Evolutionary conservation across 92 coral and sea anemone species (phyloP).

Genomic region (Anthopleura xanthogrammica): DNA sequence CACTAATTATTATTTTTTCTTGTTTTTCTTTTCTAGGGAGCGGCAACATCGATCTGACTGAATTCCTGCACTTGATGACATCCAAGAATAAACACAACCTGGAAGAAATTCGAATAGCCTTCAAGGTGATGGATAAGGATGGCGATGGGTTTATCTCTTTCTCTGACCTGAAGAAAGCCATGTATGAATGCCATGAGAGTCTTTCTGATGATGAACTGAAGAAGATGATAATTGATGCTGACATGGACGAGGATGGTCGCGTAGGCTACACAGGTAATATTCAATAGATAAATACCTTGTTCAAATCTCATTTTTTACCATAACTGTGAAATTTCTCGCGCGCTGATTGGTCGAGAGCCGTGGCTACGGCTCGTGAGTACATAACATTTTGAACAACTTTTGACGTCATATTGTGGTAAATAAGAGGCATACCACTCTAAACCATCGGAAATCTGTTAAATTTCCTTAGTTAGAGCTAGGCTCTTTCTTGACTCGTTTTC

Average conservation of each 20-base stretch:
- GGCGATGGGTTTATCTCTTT: conserved; percentile 61
- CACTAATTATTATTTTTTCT: background rate
- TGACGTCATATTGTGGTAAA: too few relatives aligned
- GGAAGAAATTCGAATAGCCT: conserved; percentile 57
- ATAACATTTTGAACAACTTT: too few relatives aligned
- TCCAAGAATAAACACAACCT: conserved; percentile 48
- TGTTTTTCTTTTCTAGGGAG: conserved; percentile 30
- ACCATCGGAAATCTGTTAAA: too few relatives aligned
- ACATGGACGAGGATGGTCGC: conserved; percentile 73
- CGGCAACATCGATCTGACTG: conserved; percentile 63
- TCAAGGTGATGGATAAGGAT: conserved; percentile 57
- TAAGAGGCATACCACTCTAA: too few relatives aligned
- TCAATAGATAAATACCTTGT: too few relatives aligned
- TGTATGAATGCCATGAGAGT: conserved; percentile 52
- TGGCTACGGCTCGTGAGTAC: too few relatives aligned
- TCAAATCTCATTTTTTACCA: too few relatives aligned
- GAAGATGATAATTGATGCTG: conserved; percentile 69
- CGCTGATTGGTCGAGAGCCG: too few relatives aligned
- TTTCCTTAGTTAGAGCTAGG: too few relatives aligned
- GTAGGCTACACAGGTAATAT: conserved; percentile 71
- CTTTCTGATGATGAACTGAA: conserved; percentile 70
- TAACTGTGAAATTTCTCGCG: too few relatives aligned
- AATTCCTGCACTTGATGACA: conserved; percentile 59
- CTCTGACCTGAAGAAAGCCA: conserved; percentile 56
- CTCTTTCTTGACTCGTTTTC: too few relatives aligned